Base-by-base conservation (phyloP, 1,140 invertebrate species). In the Trichoplusia ni region DNA sequence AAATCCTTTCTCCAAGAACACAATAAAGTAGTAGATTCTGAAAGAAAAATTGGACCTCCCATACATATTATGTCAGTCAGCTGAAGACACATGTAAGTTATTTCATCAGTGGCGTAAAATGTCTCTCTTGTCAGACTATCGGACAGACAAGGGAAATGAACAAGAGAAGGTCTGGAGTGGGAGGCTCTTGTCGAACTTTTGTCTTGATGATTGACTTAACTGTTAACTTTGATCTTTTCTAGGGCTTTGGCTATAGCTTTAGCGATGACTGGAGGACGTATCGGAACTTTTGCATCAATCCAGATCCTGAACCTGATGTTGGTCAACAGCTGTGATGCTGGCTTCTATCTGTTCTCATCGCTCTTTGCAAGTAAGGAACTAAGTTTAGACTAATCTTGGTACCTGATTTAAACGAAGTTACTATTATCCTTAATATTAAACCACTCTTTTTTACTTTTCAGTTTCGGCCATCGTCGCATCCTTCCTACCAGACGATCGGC, bases 291-390 rank as follows among this genome's bases (percentile, higher is more conserved):
- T 35, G 76, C 67, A 0, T 71, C 74, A 0, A 70, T 86, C 2
- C 82, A 85, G 37, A 77, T 86, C 7, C 53, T 85, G 5, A 86
- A 86, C 42, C 42, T 66, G 13, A 44, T 88, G 27, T 65, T 88
- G 8, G 66, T 64, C 4, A 70, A 33, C 25, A 79, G 78, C 42
- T 88, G 85, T 49, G 74, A 80, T 19, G 62, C 59, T 0, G 79
- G 76, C 13, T 88, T 86, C 42, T 86, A 85, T 23, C 7, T 81
- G 0, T 86, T 77, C 69, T 54, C 71, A 0, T 51, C 73, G 14
- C 47, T 85, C 19, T 80, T 76, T 64, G 73, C 70, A 4, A 73
- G 85, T 88, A 68, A 69, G 81, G 80, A 67, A 18, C 16, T 25
- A 25, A 9, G 9, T 9, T 1, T 11, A 19, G 13, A 31, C 33